Base-by-base conservation (phyloP, 1,140 invertebrate genomes). In the Bombus consobrinus region DNA sequence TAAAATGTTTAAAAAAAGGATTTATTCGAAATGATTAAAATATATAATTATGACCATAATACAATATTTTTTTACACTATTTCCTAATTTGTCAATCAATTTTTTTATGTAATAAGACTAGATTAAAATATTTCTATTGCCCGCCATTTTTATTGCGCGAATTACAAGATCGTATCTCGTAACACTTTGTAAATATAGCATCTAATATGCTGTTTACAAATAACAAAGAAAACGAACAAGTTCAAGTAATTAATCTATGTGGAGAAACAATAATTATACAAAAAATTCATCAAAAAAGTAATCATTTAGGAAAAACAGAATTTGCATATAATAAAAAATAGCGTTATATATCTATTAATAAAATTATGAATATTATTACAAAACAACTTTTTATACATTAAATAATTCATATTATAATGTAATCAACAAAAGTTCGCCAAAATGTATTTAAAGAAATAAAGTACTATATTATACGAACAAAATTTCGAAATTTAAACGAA, bases 401-500 rank as follows among this genome's bases (percentile, higher is more conserved):
- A 41, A 37, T 41, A 28, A 15, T 37, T n/a, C 4, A 66, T 13
- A n/a, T 39, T 77, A 43, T 18, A 25, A 41, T 57, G 10, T 57
- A 39, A 68, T 41, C 3, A 43, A 68, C 25, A 66, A 57, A 34
- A 77, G 57, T 28, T 68, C 28, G 2, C 43, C 59, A 32, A 41
- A 84, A 34, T 69, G 6, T 28, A 39, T 59, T 53, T 57, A 2
- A 64, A 53, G 12, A 66, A n/a, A 34, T 75, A 43, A 41, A n/a
- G 6, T 8, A 34, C 32, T 41, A 37, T 8, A 39, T 53, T 37
- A 37, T 47, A 39, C 10, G 68, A 8, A 57, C 37, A 12, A 77
- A 47, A 73, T 47, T 32, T 73, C 28, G 34, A 80, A 85, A 81
- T 79, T 79, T 41, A 59, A 84, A 79, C 15, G 8, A 37, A 13